These are phyloP conservation scores for Platerodrilus igneus DNA, from an alignment of 2,888 invertebrate species.

Conservation along the genomic window DNA sequence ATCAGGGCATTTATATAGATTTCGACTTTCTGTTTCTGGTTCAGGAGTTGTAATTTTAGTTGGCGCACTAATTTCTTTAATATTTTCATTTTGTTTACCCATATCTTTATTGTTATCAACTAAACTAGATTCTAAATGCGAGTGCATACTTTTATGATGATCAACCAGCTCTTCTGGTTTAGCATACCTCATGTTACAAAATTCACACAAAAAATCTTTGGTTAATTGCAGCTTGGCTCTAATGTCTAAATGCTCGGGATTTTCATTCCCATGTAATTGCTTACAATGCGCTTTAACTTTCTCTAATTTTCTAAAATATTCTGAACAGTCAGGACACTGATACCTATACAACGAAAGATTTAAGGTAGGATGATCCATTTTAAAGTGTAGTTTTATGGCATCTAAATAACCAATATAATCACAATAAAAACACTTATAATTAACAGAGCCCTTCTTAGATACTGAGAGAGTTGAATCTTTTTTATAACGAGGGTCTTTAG, in stretches of 20 bases:
- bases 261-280: conserved; percentile 33
- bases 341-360: conserved; percentile 32
- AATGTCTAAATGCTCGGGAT: conserved; percentile 36
- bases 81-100: no score
- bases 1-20: conserved; percentile 43
- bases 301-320: conserved; percentile 29
- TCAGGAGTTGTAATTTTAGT: no score
- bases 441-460: conserved; percentile 3
- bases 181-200: conserved; percentile 31
- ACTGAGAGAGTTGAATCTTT: no score
- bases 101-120: no score
- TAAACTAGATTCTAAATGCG: conserved; percentile 36
- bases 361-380: conserved; percentile 37
- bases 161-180: conserved; percentile 37
- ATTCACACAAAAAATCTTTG: conserved; percentile 9
- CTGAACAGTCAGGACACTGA: conserved; percentile 36
- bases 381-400: conserved; percentile 42
- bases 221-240: conserved; percentile 37
- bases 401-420: conserved; percentile 37
- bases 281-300: conserved; percentile 34
- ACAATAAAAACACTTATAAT: conserved; percentile 36
- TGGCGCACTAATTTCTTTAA: no score
- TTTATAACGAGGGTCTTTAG: no score
- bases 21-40: conserved; percentile 25
- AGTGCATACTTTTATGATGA: conserved; percentile 45